Evolutionary conservation across 2,797 vertebrate genomes (phyloP).

Genomic region (Aulostomus chinensis): DNA sequence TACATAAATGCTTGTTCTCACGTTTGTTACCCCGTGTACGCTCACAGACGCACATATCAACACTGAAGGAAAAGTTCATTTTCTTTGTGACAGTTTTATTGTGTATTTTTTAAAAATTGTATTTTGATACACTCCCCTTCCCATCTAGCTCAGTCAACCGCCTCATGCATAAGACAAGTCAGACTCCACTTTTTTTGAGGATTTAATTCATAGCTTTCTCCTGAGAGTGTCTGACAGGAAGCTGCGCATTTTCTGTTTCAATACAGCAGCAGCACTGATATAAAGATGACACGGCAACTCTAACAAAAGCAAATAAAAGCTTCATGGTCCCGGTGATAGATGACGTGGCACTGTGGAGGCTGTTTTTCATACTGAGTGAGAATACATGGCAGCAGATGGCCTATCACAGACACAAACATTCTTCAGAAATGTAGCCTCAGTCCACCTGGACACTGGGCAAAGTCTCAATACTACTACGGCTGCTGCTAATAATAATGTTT

Average conservation of each 20-base stretch:
- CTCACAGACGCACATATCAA: background rate
- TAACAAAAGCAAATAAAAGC: conserved; percentile 13
- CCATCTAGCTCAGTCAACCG: background rate
- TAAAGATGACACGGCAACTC: background rate
- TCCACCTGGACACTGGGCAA: conserved; percentile 7
- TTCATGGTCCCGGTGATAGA: conserved; percentile 16
- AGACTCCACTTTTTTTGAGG: background rate
- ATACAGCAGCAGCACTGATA: background rate
- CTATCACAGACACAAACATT: conserved; percentile 23
- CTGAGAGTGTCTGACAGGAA: background rate
- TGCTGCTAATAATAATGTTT: background rate
- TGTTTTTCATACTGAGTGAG: conserved; percentile 14
- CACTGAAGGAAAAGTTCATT: too few relatives aligned
- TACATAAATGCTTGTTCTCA: conserved; percentile 39
- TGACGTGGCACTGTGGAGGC: conserved; percentile 17
- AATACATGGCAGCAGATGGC: conserved; percentile 31
- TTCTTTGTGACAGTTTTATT: too few relatives aligned
- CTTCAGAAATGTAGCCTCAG: conserved; percentile 2
- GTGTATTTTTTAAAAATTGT: too few relatives aligned
- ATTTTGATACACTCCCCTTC: background rate
- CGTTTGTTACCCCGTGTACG: conserved; percentile 1
- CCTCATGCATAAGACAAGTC: background rate
- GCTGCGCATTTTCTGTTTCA: background rate
- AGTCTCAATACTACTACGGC: conserved; percentile 15
- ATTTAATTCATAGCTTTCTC: too few relatives aligned